Conservation (phyloP, 2,797 vertebrate genomes). For the Pangasius larnaudii region DNA sequence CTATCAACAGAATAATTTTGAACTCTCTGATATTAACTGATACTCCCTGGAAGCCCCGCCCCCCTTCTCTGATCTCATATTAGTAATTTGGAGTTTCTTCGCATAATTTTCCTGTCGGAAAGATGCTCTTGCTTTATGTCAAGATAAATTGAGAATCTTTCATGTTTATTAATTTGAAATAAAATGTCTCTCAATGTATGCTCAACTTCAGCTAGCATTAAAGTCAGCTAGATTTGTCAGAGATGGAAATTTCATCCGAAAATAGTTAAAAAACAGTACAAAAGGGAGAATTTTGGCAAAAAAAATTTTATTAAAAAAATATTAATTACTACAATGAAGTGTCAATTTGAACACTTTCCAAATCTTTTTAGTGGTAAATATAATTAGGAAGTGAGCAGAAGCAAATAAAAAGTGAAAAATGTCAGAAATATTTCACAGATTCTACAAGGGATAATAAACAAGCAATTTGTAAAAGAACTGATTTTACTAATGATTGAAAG, state of each 20-base stretch:
- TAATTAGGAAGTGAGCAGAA: neutral
- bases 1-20: neutral
- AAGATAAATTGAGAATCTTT: neutral
- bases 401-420: neutral
- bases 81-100: neutral
- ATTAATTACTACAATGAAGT: neutral
- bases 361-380: neutral
- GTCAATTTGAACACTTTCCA: neutral
- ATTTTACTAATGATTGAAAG: neutral
- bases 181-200: neutral
- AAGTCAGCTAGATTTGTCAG: neutral
- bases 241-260: neutral
- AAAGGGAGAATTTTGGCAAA: neutral
- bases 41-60: neutral
- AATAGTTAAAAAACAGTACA: neutral
- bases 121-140: neutral
- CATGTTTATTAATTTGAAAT: neutral
- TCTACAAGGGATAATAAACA: neutral
- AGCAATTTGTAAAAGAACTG: neutral
- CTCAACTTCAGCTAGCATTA: neutral
- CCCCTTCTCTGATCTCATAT: neutral
- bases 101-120: neutral
- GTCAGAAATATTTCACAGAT: neutral
- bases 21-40: neutral
- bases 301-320: neutral